These are phyloP conservation scores for Caracal caracal DNA, from an alignment of 2,113 vertebrate genomes.

Conservation along the genomic window DNA sequence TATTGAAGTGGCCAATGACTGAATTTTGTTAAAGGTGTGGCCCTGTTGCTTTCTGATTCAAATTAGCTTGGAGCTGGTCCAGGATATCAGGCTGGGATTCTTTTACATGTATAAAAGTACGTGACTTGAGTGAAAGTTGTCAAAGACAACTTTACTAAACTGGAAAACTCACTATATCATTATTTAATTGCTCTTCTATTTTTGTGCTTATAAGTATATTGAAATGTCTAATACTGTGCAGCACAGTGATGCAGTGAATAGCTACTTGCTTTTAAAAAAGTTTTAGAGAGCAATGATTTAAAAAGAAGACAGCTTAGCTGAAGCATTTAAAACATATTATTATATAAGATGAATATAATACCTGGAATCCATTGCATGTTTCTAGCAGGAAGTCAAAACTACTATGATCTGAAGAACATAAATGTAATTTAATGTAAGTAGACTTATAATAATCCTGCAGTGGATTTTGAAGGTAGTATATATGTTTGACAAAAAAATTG, in stretches of 20 bases:
- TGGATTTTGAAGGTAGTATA: conserved; percentile 22
- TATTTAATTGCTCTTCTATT: conserved; percentile 49
- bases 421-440: background rate
- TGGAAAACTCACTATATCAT: background rate
- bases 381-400: background rate
- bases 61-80: background rate
- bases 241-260: background rate
- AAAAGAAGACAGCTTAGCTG: background rate
- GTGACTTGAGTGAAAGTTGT: conserved; percentile 54
- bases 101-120: conserved; percentile 19
- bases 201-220: conserved; percentile 3
- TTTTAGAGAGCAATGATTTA: background rate
- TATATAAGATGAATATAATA: background rate
- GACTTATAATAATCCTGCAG: background rate
- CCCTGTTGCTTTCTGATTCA: conserved; percentile 55
- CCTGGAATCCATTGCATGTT: conserved; percentile 31
- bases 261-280: background rate
- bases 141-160: conserved; percentile 43
- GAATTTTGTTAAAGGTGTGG: conserved; percentile 57
- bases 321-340: background rate
- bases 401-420: conserved; percentile 40
- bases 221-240: background rate
- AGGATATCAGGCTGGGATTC: conserved; percentile 59
- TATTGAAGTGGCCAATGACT: conserved; percentile 8
- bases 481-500: conserved; percentile 32